Conservation (phyloP, 2,797 vertebrate species). For the Pangasius mekongensis region DNA sequence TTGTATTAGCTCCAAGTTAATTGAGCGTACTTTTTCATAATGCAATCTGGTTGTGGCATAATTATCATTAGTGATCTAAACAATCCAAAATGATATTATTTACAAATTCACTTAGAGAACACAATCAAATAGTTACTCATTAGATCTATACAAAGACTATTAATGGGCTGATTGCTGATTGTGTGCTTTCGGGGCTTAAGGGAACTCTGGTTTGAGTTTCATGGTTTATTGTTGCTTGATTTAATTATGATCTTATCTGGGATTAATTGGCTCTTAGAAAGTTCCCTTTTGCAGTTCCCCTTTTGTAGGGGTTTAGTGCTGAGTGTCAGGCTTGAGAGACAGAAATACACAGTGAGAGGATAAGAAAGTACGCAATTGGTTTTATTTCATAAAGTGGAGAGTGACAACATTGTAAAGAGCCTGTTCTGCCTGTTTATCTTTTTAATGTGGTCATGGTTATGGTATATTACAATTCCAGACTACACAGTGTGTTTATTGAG, state of each 20-base stretch:
- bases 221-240: conserved; percentile 66
- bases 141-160: conserved; percentile 69
- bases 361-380: conserved; percentile 13
- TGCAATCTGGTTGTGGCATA: conserved; percentile 7
- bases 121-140: conserved; percentile 56
- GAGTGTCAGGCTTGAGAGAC: conserved; percentile 16
- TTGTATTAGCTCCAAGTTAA: conserved; percentile 10
- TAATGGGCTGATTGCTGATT: conserved; percentile 68
- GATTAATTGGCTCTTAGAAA: conserved; percentile 62
- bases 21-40: conserved; percentile 14
- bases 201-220: conserved; percentile 62
- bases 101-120: conserved; percentile 42
- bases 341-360: not conserved
- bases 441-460: conserved; percentile 49
- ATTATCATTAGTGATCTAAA: conserved; percentile 37
- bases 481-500: conserved; percentile 41
- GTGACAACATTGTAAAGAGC: conserved; percentile 16
- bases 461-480: conserved; percentile 52
- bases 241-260: conserved; percentile 73
- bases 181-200: conserved; percentile 59
- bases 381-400: conserved; percentile 45
- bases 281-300: conserved; percentile 52
- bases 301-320: conserved; percentile 54
- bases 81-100: conserved; percentile 27
- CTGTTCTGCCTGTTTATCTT: conserved; percentile 42